Conservation (phyloP, 2,888 invertebrate genomes). For the Lampropteryx suffumata region DNA sequence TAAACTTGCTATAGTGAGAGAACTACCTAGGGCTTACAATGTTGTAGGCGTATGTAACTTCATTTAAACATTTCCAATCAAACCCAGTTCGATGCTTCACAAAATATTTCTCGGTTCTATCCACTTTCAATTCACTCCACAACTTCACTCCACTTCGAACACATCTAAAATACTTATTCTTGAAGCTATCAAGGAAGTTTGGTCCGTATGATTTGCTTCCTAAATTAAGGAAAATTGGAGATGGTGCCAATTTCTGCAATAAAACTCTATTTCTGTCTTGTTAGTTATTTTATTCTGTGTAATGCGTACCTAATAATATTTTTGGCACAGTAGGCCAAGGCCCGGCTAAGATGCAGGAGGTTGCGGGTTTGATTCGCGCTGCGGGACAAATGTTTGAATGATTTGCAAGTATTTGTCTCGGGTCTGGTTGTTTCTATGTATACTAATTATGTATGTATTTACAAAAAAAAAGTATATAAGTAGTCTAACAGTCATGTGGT, state of each 20-base stretch:
- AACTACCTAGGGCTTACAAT: not conserved
- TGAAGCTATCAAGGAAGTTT: not conserved
- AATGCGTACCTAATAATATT: too few species aligned
- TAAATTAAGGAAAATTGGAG: constrained; percentile 6
- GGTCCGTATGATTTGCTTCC: constrained; percentile 7
- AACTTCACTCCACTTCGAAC: too few species aligned
- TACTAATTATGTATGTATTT: too few species aligned
- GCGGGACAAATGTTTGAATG: too few species aligned
- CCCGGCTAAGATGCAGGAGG: too few species aligned
- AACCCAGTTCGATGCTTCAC: constrained; percentile 4
- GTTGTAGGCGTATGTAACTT: constrained; percentile 3
- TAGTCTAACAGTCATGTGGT: too few species aligned
- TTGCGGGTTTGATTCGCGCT: too few species aligned
- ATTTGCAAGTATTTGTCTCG: too few species aligned
- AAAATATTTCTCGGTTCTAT: constrained; percentile 5
- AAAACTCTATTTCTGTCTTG: constrained; percentile 6
- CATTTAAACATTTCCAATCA: constrained; percentile 11
- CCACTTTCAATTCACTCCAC: constrained; percentile 4
- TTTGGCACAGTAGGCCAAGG: too few species aligned
- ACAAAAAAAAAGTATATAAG: too few species aligned
- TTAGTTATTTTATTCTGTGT: constrained; percentile 1
- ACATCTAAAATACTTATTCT: constrained; percentile 6
- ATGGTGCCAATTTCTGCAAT: constrained; percentile 3
- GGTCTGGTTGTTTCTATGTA: too few species aligned
- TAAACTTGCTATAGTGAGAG: not conserved